Base-by-base conservation (phyloP, 2,797 vertebrate genomes). In the Gobio occitaniae region DNA sequence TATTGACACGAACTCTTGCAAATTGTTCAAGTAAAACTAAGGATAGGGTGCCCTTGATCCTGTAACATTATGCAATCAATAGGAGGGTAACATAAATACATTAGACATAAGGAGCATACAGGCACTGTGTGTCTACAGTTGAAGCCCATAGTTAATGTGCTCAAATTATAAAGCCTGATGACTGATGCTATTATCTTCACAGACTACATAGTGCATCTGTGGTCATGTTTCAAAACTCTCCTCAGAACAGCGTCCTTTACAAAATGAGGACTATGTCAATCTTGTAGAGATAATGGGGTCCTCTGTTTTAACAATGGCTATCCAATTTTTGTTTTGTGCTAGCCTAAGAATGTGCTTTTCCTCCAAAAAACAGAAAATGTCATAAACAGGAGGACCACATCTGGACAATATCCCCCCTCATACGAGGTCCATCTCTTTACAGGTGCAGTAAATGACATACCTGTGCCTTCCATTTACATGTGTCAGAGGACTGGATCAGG, bases 181-280 rank as follows among this genome's bases (percentile, higher is more conserved):
- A 72, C n/a, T 48, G 17, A 83, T 78, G 32, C 48, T 52, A 32
- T 77, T 56, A 59, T 29, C 65, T 69, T 11, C 50, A 56, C 63
- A 69, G 74, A 69, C 47, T 44, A 59, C 36, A 44, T n/a, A 29
- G 48, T 16, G 36, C 47, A 84, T 66, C 13, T 75, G 71, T 52
- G 71, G 52, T 47, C 54, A 47, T 13, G 44, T 84, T 84, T 76
- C 21, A 83, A 38, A 83, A 17, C 5, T 74, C 15, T 72, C 54
- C 17, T 47, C 17, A 10, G 2, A 61, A 38, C 21, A 41, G 25
- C 8, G 13, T 13, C 32, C 50, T 82, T 72, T 63, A 65, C 3
- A 21, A 61, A 48, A 74, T 41, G 16, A 72, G 11, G 0, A 59
- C 17, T 59, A 56, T 70, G 79, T 71, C 79, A 70, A 17, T 70